Evolutionary conservation across 2,113 vertebrate genomes (phyloP).

Genomic region (Cebidichthys violaceus): DNA sequence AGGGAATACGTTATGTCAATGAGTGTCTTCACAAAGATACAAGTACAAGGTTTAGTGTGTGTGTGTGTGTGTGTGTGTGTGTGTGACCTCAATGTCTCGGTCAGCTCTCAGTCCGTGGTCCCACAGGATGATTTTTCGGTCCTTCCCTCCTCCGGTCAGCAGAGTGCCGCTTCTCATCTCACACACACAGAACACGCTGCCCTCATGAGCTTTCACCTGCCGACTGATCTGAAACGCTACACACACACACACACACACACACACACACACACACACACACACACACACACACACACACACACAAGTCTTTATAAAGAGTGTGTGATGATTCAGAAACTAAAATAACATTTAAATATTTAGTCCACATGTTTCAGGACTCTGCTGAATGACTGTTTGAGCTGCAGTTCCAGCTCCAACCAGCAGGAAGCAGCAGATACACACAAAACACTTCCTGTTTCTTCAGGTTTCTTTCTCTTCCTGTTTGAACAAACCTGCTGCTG

Average conservation of each 20-base stretch:
- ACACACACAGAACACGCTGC: conserved; percentile 97
- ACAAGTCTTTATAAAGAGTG: background rate
- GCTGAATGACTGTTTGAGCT: background rate
- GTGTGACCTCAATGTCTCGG: conserved; percentile 93
- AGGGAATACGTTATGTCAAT: background rate
- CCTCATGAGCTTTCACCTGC: conserved; percentile 95
- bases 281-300: background rate
- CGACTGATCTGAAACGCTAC: conserved; percentile 92
- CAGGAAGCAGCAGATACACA: conserved; percentile 28
- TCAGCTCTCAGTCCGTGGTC: conserved; percentile 93
- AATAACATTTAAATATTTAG: background rate
- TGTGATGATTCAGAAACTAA: too few relatives aligned
- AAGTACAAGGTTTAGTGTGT: background rate
- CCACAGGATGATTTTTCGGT: conserved; percentile 95
- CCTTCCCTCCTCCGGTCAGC: conserved; percentile 96
- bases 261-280: background rate
- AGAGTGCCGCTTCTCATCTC: conserved; percentile 94
- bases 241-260: conserved; percentile 12
- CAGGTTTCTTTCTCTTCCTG: conserved; percentile 8
- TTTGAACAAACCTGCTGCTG: background rate
- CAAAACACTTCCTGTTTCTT: background rate
- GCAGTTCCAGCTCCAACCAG: conserved; percentile 22
- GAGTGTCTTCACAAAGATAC: background rate
- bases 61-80: background rate
- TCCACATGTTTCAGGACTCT: too few relatives aligned